Conservation (phyloP, 2,888 invertebrate species). For the Drosophila hamatofila region DNA sequence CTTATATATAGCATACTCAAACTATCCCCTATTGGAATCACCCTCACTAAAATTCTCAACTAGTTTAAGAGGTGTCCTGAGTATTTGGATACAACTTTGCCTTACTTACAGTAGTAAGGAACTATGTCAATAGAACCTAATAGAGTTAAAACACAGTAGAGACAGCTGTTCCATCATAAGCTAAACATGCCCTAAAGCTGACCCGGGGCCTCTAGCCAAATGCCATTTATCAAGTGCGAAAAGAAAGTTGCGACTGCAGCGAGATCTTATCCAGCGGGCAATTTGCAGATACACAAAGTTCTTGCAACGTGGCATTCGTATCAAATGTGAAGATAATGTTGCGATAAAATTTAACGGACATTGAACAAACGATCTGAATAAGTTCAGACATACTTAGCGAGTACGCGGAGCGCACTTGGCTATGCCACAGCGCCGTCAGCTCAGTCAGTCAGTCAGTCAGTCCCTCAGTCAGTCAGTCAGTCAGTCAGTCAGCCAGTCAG, state of each 20-base stretch:
- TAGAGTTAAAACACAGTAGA: background rate
- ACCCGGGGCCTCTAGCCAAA: background rate
- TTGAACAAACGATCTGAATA: constrained; percentile 51
- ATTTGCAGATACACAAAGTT: constrained; percentile 31
- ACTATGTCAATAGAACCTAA: constrained; percentile 1
- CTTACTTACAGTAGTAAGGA: background rate
- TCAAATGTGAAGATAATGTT: constrained; percentile 49
- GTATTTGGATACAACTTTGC: background rate
- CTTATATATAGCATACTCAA: too few species aligned
- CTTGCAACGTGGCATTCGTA: constrained; percentile 28
- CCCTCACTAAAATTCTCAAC: background rate
- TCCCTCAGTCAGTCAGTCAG: constrained; percentile 8
- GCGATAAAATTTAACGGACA: constrained; percentile 54
- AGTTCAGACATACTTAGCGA: constrained; percentile 29
- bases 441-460: constrained; percentile 15
- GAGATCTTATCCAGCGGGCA: constrained; percentile 27
- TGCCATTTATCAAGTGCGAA: constrained; percentile 27
- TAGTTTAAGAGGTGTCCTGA: background rate
- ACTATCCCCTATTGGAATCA: background rate
- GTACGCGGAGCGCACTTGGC: constrained; percentile 8
- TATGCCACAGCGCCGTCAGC: background rate
- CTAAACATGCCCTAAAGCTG: constrained; percentile 10
- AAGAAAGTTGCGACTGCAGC: constrained; percentile 16
- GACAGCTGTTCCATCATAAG: constrained; percentile 20
- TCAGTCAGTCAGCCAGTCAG: constrained; percentile 19